A percentile compares a stretch with the other conserved stretches of the same genome.
These are phyloP conservation scores for Drosophila ambigua DNA, from an alignment of 1,140 invertebrate genomes.

Conservation along the genomic window DNA sequence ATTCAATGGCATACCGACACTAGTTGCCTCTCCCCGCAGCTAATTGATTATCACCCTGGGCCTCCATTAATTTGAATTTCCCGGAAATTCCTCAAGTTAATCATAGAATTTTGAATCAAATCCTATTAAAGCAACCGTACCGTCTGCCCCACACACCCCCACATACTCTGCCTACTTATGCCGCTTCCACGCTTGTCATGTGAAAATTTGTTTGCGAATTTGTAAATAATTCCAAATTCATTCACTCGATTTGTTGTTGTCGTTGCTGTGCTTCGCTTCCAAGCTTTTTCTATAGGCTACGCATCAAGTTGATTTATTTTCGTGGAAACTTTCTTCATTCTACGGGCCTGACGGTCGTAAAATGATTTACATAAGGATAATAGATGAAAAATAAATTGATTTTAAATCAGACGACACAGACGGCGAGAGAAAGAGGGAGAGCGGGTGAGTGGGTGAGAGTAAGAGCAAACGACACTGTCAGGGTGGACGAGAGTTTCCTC, in stretches of 20 bases:
- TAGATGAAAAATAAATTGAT: conserved; percentile 83
- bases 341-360: conserved; percentile 46
- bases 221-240: conserved; percentile 81
- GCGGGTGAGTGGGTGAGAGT: neutral
- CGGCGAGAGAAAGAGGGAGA: neutral
- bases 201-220: conserved; percentile 83
- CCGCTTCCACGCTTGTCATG: conserved; percentile 51
- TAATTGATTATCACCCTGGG: no score
- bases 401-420: conserved; percentile 71
- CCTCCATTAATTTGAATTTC: conserved; percentile 4
- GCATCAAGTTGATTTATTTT: conserved; percentile 83
- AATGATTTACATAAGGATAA: conserved; percentile 83
- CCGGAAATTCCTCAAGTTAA: conserved; percentile 3
- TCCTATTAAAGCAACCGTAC: conserved; percentile 20
- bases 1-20: no score
- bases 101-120: conserved; percentile 16
- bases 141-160: conserved; percentile 6
- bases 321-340: conserved; percentile 72
- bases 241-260: conserved; percentile 52
- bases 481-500: neutral
- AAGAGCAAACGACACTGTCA: neutral
- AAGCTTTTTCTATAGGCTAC: conserved; percentile 67
- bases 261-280: conserved; percentile 1
- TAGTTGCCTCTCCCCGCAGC: no score
- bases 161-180: conserved; percentile 1